Evolutionary conservation across 1,140 invertebrate species (phyloP), one percentile per base, ranked within the genome.

Genomic region (Drosophila sucinea): DNA sequence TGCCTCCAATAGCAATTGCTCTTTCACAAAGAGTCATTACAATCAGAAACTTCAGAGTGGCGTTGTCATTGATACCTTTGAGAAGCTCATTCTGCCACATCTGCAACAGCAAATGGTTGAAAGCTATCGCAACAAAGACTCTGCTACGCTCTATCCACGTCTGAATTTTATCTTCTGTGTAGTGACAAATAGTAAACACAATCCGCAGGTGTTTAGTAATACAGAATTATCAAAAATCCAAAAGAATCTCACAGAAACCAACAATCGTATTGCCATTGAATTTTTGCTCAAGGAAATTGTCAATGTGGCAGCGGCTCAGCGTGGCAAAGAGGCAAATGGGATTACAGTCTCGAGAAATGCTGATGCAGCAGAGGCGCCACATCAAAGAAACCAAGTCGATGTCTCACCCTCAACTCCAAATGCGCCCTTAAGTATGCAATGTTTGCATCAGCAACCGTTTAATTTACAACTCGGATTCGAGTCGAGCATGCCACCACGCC

Each of bases 131-230:
- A 63, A 41, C 5, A 84, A 72, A 35, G 75, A 85, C 41, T 77
- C 78, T 2, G 58, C 3, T 4, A 80, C 41, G 4, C 27, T 68
- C 1, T 69, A 77, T 4, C 79, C 61, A 2, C 77, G 77, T 1
- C 55, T 91, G 38, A 76, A 79, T 58, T 91, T 91, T 32, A 91
- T 91, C n/a, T 89, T 81, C 10, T 80, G 78, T 32, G 79, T 91
- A 11, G 85, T 90, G 3, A 91, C 86, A 7, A 91, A 79, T 57
- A 65, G 51, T 3, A 80, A 91, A 25, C 72, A 87, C 51, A 91
- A 91, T 33, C 47, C 80, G 0, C 56, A 75, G 10, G 79, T 27
- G 1, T 85, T 91, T 38, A 90, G 73, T 55, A 91, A 91, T 71
- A 60, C 56, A 0, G 60, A 90, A 25, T 73, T 91, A 11, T 73